Conservation (phyloP, 2,888 invertebrate species). For the Plebejus melissa region DNA sequence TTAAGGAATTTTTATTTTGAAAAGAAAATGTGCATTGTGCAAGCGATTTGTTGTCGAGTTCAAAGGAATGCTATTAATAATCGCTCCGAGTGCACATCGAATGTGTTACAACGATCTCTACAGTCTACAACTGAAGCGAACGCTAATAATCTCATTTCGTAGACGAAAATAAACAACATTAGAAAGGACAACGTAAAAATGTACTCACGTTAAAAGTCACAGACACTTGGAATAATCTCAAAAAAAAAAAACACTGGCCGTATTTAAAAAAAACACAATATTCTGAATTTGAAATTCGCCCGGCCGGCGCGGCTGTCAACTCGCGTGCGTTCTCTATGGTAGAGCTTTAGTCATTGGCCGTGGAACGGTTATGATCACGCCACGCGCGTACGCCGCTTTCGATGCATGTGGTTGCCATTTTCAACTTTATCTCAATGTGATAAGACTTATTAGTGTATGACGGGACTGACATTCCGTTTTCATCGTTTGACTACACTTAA, state of each 20-base stretch:
- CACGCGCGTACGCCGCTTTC: slow-evolving; percentile 29
- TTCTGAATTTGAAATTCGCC: slow-evolving; percentile 31
- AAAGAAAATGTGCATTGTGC: slow-evolving; percentile 16
- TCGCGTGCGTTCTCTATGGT: slow-evolving; percentile 37
- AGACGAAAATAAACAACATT: neutral
- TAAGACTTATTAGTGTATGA: neutral
- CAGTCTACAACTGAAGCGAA: slow-evolving; percentile 8
- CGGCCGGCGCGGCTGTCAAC: slow-evolving; percentile 35
- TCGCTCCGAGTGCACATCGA: slow-evolving; percentile 18
- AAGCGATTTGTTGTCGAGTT: slow-evolving; percentile 18
- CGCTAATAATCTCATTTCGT: neutral
- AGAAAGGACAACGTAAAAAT: neutral
- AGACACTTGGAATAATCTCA: slow-evolving; percentile 5
- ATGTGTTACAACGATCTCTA: slow-evolving; percentile 26
- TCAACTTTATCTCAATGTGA: neutral
- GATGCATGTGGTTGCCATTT: slow-evolving; percentile 2
- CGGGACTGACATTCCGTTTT: slow-evolving; percentile 11
- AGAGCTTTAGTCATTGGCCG: slow-evolving; percentile 39
- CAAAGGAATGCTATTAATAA: slow-evolving; percentile 27
- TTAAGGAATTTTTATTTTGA: neutral
- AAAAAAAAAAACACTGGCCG: slow-evolving; percentile 8
- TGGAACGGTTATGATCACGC: slow-evolving; percentile 29
- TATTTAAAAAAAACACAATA: neutral
- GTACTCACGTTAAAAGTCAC: slow-evolving; percentile 6
- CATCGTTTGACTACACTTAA: neutral